phyloP scores from a whole-genome alignment of 2,888 invertebrate genomes.

The Andrena camellia region DNA sequence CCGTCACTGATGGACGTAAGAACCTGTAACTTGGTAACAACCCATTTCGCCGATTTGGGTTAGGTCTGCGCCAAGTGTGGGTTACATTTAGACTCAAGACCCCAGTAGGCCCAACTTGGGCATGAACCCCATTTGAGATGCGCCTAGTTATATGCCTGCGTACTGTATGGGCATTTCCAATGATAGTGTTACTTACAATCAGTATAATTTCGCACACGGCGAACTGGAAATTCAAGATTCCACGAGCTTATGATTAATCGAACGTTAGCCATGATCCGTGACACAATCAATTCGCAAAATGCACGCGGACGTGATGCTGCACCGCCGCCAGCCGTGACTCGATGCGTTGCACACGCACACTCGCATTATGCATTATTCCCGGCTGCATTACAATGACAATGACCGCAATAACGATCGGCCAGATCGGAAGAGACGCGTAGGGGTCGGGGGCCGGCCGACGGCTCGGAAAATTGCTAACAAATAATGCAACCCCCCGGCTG shows the following conservation, averaged over 20 bases:
- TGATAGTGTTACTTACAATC: not conserved
- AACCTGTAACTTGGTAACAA: conserved; percentile 40
- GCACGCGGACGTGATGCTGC: conserved; percentile 55
- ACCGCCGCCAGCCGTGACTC: conserved; percentile 47
- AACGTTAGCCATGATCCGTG: conserved; percentile 28
- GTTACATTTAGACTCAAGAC: no score
- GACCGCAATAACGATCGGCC: conserved; percentile 81
- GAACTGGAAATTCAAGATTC: not conserved
- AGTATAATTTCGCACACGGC: not conserved
- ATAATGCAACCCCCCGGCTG: conserved; percentile 74
- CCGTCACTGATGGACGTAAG: conserved; percentile 18
- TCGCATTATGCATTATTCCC: conserved; percentile 74
- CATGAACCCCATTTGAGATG: not conserved
- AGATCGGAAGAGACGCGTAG: conserved; percentile 67
- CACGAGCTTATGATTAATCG: conserved; percentile 38
- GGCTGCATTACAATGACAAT: conserved; percentile 82
- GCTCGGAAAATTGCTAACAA: conserved; percentile 85
- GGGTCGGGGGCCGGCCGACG: conserved; percentile 77
- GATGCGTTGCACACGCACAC: conserved; percentile 68
- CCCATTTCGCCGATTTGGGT: not conserved
- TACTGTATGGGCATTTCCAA: not conserved
- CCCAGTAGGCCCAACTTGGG: not conserved
- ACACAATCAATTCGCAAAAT: conserved; percentile 53
- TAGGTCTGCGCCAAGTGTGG: not conserved
- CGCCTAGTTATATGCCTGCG: no score